Conservation (phyloP, 2,113 vertebrate species). For the Hiodon alosoides region DNA sequence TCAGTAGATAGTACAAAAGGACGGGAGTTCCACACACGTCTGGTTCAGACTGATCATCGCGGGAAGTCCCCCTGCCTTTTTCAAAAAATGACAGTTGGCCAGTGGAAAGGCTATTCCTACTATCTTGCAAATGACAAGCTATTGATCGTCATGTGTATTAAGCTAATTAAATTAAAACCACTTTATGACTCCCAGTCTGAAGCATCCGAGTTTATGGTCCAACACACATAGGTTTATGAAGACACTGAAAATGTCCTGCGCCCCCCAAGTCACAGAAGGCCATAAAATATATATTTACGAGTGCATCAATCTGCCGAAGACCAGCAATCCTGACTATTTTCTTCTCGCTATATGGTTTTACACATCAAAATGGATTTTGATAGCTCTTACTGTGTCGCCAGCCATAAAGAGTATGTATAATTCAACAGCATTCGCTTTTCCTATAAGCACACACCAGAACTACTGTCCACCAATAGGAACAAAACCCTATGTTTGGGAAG, state of each 20-base stretch:
- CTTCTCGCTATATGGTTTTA: slow-evolving; percentile 59
- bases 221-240: slow-evolving; percentile 51
- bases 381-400: slow-evolving; percentile 59
- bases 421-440: slow-evolving; percentile 47
- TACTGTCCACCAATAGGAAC: slow-evolving; percentile 51
- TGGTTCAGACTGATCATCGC: too few relatives aligned
- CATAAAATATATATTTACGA: slow-evolving; percentile 70
- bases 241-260: slow-evolving; percentile 46
- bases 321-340: slow-evolving; percentile 65
- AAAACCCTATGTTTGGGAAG: slow-evolving; percentile 37
- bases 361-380: slow-evolving; percentile 63
- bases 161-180: slow-evolving; percentile 61
- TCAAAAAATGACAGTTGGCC: slow-evolving; percentile 54
- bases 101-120: slow-evolving; percentile 56
- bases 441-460: slow-evolving; percentile 53
- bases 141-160: slow-evolving; percentile 52
- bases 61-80: neutral
- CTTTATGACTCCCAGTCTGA: slow-evolving; percentile 49
- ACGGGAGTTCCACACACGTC: slow-evolving; percentile 45
- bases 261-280: slow-evolving; percentile 48
- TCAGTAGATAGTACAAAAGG: slow-evolving; percentile 12
- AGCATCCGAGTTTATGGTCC: slow-evolving; percentile 41
- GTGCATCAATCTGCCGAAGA: slow-evolving; percentile 61
- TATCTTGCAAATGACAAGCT: slow-evolving; percentile 43
- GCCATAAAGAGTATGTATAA: slow-evolving; percentile 66